A percentile compares a stretch with the other conserved stretches of the same genome.
Evolutionary conservation across 2,113 vertebrate species (phyloP).

Genomic region (Oreochromis tanganicae): DNA sequence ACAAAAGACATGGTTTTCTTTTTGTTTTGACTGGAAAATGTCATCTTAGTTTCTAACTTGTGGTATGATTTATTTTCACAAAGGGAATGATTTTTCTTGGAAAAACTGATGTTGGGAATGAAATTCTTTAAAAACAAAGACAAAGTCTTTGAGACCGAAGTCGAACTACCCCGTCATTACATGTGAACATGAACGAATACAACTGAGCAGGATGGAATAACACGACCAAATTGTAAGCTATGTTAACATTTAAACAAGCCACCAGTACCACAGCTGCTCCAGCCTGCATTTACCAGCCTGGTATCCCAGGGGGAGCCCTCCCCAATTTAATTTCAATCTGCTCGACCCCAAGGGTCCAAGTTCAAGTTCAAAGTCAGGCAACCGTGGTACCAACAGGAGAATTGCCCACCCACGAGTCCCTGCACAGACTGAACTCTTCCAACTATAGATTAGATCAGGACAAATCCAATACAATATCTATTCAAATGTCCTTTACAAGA

Average conservation of each 20-base stretch:
- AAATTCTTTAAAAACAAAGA: not conserved
- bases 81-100: not conserved
- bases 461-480: slow-evolving; percentile 51
- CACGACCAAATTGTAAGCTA: not conserved
- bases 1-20: not conserved
- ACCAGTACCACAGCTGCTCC: slow-evolving; percentile 40
- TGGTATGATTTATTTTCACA: not conserved
- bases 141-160: not conserved
- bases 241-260: slow-evolving; percentile 50
- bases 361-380: slow-evolving; percentile 97
- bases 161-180: not conserved
- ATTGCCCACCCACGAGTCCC: slow-evolving; percentile 84
- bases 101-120: not conserved
- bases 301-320: slow-evolving; percentile 89
- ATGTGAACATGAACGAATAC: not conserved
- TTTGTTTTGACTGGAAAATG: not conserved
- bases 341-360: slow-evolving; percentile 77
- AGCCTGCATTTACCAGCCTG: slow-evolving; percentile 54
- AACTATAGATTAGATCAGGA: slow-evolving; percentile 44
- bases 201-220: not conserved
- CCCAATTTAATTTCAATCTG: slow-evolving; percentile 93
- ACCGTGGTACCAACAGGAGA: slow-evolving; percentile 81
- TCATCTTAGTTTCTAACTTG: not conserved
- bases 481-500: slow-evolving; percentile 56
- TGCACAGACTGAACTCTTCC: slow-evolving; percentile 33